Base-by-base conservation (phyloP, 2,113 vertebrate genomes). In the Plecturocebus donacophilus region DNA sequence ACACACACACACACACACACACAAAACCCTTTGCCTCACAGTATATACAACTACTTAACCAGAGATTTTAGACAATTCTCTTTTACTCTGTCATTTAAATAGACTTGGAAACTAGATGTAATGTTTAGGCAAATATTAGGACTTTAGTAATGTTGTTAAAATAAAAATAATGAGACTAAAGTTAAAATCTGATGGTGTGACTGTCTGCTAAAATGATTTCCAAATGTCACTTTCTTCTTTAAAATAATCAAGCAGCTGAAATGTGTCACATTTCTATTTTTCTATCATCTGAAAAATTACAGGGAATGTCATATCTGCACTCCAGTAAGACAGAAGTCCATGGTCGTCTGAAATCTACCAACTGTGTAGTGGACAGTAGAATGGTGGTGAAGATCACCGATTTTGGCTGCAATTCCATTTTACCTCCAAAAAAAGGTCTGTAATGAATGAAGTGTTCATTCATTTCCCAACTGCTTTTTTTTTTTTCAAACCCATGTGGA, bases 361-460 rank as follows among this genome's bases (percentile, higher is more conserved):
- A 99, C 98, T 99, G 99, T 54, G 99, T 99, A 47, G 99, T 99
- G 1, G 99, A 99, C 97, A 99, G 98, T 86, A 99, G 99, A 40
- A 99, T 99, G 99, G 99, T 99, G 93, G 99, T 99, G 54, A 99
- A 99, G 98, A 99, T 99, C 98, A 99, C 99, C 0, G 99, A 99
- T 98, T 99, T 99, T 96, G 99, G 99, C 96, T 99, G 99, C 97
- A 99, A 99, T 98, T 99, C 99, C 95, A 99, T 99, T 98, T 98
- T 99, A 47, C 98, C 92, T 70, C 98, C 99, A 20, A 98, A 95
- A 66, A 99, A 98, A 99, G 99, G 99, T 99, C 80, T 96, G 98
- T 76, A 90, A 96, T 35, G 56, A 19, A 35, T 91, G 71, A 64
- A n/a, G 27, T 45, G 47, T 90, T 87, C 77, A 23, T 75, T 61